phyloP scores from a whole-genome alignment of 2,797 vertebrate genomes.

The Acanthornis magna region DNA sequence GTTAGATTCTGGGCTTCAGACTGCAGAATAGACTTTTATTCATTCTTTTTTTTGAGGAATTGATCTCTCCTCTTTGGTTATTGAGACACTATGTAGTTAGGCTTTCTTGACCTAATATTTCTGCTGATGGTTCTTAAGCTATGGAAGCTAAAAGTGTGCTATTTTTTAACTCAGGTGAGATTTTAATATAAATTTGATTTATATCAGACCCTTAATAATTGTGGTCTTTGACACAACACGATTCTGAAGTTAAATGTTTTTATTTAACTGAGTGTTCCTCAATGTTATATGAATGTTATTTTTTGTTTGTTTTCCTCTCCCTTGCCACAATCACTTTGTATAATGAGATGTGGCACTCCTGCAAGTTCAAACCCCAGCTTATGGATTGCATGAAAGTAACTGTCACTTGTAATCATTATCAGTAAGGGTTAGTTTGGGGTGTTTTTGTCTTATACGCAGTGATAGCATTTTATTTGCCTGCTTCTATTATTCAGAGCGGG shows the following conservation, averaged over 20 bases:
- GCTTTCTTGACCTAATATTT: not conserved
- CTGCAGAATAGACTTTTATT: not conserved
- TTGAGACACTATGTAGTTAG: not conserved
- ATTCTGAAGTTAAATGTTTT: not conserved
- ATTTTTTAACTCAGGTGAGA: not conserved
- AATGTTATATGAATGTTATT: not conserved
- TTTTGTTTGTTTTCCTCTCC: not conserved
- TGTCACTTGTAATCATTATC: conserved; percentile 40
- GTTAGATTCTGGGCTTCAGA: not conserved
- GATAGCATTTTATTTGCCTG: conserved; percentile 14
- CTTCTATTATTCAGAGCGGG: not conserved
- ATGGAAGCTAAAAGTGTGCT: not conserved
- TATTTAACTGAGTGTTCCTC: not conserved
- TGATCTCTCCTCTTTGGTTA: not conserved
- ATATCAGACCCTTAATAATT: not conserved
- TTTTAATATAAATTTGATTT: not conserved
- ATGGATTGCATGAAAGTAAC: conserved; percentile 15
- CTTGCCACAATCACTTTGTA: not conserved
- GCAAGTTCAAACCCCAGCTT: conserved; percentile 7
- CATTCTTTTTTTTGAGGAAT: not conserved
- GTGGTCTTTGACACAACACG: not conserved
- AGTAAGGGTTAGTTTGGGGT: not conserved
- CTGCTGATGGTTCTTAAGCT: not conserved
- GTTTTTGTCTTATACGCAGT: not conserved
- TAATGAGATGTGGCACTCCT: conserved; percentile 24